Conservation (phyloP, 37 sponge, comb jelly and placozoan genomes). For the Theonella swinhoei region DNA sequence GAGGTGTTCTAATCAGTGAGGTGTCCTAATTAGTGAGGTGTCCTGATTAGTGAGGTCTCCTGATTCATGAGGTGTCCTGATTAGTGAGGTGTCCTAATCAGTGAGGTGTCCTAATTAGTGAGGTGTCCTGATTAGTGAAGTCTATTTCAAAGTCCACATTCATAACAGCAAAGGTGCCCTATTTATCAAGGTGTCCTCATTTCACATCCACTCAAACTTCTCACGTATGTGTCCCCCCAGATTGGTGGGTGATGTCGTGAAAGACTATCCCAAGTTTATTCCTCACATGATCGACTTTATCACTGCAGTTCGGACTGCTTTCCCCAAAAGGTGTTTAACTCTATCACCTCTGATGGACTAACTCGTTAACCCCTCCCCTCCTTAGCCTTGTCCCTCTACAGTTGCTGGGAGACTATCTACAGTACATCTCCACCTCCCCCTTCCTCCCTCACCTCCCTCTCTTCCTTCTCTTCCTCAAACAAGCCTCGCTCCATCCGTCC, state of each 20-base stretch:
- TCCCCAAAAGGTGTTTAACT: slow-evolving; percentile 26
- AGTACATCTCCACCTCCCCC: neutral
- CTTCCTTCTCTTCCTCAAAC: slow-evolving; percentile 37
- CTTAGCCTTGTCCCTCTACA: slow-evolving; percentile 35
- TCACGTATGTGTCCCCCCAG: slow-evolving; percentile 1
- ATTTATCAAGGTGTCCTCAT: no score
- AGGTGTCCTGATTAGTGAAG: no score
- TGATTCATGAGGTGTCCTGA: no score
- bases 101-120: no score
- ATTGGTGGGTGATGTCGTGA: slow-evolving; percentile 29
- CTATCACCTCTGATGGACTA: neutral
- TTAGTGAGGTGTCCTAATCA: no score
- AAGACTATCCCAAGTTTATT: slow-evolving; percentile 33
- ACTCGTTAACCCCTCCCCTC: neutral
- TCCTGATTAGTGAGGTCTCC: no score
- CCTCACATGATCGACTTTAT: slow-evolving; percentile 47
- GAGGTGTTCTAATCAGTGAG: no score
- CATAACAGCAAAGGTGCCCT: no score
- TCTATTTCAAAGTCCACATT: no score
- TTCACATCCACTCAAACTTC: neutral
- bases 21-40: no score
- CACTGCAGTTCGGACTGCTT: slow-evolving; percentile 1
- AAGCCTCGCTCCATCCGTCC: slow-evolving; percentile 17
- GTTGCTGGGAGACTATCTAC: slow-evolving; percentile 23
- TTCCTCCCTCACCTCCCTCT: slow-evolving; percentile 35